Percentiles rank a stretch among this genome's conserved stretches.
Conservation (phyloP, 2,888 invertebrate genomes). For the Podotricha telesiphe region DNA sequence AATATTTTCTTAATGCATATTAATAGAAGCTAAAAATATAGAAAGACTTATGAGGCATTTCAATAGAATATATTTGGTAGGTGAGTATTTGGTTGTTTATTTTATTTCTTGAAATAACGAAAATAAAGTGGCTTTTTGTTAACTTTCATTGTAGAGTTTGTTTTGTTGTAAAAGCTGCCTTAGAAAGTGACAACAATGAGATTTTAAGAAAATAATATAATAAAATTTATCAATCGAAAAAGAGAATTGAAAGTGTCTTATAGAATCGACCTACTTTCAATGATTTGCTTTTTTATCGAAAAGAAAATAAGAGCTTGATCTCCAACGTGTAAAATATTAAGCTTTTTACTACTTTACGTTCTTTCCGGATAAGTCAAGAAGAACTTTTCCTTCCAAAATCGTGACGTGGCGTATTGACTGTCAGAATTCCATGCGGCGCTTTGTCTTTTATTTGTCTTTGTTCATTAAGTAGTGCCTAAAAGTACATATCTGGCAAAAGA, state of each 20-base stretch:
- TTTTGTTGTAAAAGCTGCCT: background rate
- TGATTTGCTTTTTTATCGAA: background rate
- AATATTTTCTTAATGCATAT: constrained; percentile 18
- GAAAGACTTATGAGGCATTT: background rate
- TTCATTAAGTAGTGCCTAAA: no score
- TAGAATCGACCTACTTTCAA: background rate
- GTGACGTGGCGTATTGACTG: no score
- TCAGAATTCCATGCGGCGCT: no score
- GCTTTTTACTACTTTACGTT: no score
- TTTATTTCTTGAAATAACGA: background rate
- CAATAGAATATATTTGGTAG: no score
- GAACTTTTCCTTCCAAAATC: no score
- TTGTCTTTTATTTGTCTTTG: no score
- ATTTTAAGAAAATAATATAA: background rate
- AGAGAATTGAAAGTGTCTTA: background rate
- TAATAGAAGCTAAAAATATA: background rate
- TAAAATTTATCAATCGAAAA: background rate
- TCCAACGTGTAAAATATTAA: no score
- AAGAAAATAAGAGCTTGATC: no score
- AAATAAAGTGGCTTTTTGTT: background rate
- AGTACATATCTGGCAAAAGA: no score
- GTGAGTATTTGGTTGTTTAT: background rate
- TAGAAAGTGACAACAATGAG: background rate
- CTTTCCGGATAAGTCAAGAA: no score
- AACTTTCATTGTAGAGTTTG: background rate